phyloP scores from a whole-genome alignment of 2,888 invertebrate genomes.

The Dilophus febrilis region DNA sequence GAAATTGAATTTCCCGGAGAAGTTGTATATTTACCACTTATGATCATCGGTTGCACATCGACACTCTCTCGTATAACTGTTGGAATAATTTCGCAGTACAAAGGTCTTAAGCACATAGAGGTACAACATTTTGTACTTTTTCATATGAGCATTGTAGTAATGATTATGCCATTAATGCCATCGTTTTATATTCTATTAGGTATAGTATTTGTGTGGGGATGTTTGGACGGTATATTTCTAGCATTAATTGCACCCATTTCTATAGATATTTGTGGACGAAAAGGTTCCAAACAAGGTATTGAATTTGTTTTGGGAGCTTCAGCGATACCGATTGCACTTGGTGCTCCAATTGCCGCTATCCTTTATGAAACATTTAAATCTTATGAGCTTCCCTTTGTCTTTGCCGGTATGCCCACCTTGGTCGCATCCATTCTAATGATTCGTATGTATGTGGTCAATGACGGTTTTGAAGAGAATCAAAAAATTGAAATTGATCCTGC shows the following conservation, averaged over 20 bases:
- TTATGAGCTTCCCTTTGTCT: constrained; percentile 59
- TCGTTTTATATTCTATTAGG: constrained; percentile 47
- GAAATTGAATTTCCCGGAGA: constrained; percentile 39
- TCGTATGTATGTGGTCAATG: too few species aligned
- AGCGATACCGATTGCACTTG: constrained; percentile 68
- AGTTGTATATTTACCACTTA: constrained; percentile 57
- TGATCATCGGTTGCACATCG: constrained; percentile 73
- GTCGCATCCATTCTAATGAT: too few species aligned
- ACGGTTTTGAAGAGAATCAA: too few species aligned
- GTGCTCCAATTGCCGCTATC: constrained; percentile 71
- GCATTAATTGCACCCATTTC: constrained; percentile 83
- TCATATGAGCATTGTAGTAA: constrained; percentile 59
- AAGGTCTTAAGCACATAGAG: constrained; percentile 59
- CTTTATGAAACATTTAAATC: constrained; percentile 40
- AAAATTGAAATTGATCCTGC: too few species aligned
- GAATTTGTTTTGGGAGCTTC: constrained; percentile 78
- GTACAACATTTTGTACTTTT: constrained; percentile 75
- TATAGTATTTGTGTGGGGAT: constrained; percentile 63
- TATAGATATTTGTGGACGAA: constrained; percentile 66
- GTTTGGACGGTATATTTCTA: constrained; percentile 87
- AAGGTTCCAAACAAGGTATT: constrained; percentile 77
- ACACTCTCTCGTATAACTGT: constrained; percentile 69
- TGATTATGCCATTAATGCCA: constrained; percentile 51
- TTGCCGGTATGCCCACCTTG: constrained; percentile 66
- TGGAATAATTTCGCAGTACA: constrained; percentile 70